These are phyloP conservation scores for Phoxinus dragarum DNA, from an alignment of 2,797 vertebrate genomes.

Conservation along the genomic window DNA sequence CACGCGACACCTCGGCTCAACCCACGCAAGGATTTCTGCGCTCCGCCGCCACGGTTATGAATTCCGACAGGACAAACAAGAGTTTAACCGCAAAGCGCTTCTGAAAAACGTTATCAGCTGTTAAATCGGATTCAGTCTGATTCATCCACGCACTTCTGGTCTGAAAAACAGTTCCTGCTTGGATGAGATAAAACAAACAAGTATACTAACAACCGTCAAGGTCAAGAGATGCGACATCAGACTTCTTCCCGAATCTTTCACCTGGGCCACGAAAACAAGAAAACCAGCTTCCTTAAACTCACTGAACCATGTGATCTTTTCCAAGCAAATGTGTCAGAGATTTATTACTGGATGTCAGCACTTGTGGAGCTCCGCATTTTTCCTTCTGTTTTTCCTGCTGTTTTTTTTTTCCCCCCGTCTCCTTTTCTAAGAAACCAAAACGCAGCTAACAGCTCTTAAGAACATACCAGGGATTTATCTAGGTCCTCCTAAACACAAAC, in stretches of 20 bases:
- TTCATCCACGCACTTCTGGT: background rate
- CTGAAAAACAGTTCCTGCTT: background rate
- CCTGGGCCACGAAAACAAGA: background rate
- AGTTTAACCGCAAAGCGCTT: background rate
- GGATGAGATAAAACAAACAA: background rate
- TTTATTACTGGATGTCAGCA: constrained; percentile 29
- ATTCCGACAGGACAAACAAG: background rate
- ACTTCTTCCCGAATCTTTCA: background rate
- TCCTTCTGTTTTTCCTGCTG: background rate
- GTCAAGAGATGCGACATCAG: background rate
- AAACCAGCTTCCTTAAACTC: constrained; percentile 26
- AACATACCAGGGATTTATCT: background rate
- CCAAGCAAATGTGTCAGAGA: background rate
- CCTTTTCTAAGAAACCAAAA: constrained; percentile 11
- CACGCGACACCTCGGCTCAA: constrained; percentile 1
- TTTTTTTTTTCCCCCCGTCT: background rate
- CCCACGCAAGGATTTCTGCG: background rate
- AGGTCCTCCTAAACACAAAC: background rate
- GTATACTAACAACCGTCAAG: background rate
- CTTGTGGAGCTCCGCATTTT: background rate
- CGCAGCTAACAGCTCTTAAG: background rate
- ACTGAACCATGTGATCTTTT: constrained; percentile 13
- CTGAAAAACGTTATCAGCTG: background rate
- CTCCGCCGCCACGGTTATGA: background rate
- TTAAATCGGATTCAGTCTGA: background rate